Evolutionary conservation across 2,797 vertebrate species (phyloP), one percentile per base, ranked within the genome.

Genomic region (Sebastes minor): DNA sequence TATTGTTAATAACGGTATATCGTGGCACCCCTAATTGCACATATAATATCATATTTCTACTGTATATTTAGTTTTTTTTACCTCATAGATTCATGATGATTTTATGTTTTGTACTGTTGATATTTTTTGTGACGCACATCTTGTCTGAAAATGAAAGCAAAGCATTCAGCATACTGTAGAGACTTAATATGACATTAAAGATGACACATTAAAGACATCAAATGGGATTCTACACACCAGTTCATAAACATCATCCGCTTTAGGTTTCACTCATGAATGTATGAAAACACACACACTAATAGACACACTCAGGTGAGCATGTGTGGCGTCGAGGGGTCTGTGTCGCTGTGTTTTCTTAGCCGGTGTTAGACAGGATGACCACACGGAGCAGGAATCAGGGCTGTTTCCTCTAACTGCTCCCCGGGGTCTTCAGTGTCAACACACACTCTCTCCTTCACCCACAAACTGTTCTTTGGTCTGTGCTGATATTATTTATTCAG

Each of bases 351-450:
- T 94, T 91, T 90, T 89, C 81, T 85, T 83, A 89, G 83, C 80
- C 53, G 16, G 59, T 86, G 92, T 91, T 59, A 38, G 76, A 90
- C 91, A 89, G 86, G 88, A 89, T 66, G 82, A 79, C 9, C 89
- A 82, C 75, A 84, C 84, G 57, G 85, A 65, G 84, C 77, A 86
- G 88, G 85, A 85, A 86, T 89, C 76, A 76, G 79, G 28, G 28
- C 57, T 30, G 84, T 89, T 93, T 94, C 89, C 91, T 87, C 63
- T 49, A 3, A 82, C 83, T 32, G 80, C 82, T 92, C 91, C 86
- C 86, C 1, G 59, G 86, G 75, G 86, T 74, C 76, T 74, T 46
- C 30, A 71, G 62, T 25, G 53, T 83, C 73, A 84, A 88, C 76
- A 86, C 65, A 68, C 76, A 80, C 79, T 9, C 35, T n/a, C 42